Percentiles rank a stretch among this genome's conserved stretches.
phyloP scores from a whole-genome alignment of 2,888 invertebrate genomes.

The Scaptodrosophila latifasciaeformis region DNA sequence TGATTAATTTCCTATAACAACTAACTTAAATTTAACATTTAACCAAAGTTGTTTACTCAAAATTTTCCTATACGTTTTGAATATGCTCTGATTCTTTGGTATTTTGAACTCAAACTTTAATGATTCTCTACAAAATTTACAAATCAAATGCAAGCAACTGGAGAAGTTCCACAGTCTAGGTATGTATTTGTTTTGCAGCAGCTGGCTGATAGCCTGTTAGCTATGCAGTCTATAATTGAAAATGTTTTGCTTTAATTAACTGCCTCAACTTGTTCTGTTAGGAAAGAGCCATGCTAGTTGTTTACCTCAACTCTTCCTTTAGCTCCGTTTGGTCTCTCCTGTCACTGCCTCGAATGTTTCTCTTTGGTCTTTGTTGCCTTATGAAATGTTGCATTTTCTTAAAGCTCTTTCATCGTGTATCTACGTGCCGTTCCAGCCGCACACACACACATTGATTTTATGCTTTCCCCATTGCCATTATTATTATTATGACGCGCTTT shows the following conservation, averaged over 20 bases:
- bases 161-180: too few relatives aligned
- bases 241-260: conserved; percentile 72
- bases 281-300: conserved; percentile 9
- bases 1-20: too few relatives aligned
- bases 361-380: conserved; percentile 4
- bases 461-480: conserved; percentile 25
- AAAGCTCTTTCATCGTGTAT: conserved; percentile 6
- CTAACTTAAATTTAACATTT: too few relatives aligned
- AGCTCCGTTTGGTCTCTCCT: too few relatives aligned
- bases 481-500: conserved; percentile 60
- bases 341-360: too few relatives aligned
- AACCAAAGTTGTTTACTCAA: too few relatives aligned
- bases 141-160: too few relatives aligned
- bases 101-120: too few relatives aligned
- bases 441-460: conserved; percentile 39
- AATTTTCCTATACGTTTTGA: too few relatives aligned
- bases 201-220: conserved; percentile 25
- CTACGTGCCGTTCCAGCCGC: conserved; percentile 11
- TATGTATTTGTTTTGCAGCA: conserved; percentile 15
- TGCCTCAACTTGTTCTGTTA: conserved; percentile 45
- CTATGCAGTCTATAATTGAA: conserved; percentile 55
- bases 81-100: too few relatives aligned
- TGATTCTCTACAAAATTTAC: too few relatives aligned
- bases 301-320: background rate
- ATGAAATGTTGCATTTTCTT: conserved; percentile 9